Evolutionary conservation across 2,888 invertebrate species (phyloP).

Genomic region (Lithodes maja): DNA sequence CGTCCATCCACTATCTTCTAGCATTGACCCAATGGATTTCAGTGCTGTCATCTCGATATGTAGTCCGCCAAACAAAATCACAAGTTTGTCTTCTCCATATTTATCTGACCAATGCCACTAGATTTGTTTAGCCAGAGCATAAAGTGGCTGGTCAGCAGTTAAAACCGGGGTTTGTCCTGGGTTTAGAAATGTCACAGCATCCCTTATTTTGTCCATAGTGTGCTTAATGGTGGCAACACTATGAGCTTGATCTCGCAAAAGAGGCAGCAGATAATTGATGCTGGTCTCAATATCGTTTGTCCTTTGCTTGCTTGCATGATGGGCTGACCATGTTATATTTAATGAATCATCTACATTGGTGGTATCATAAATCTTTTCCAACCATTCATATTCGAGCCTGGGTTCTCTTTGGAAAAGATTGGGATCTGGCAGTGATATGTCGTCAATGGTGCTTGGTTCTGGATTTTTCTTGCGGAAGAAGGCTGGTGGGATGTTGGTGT

Average conservation of each 20-base stretch:
- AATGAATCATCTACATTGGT: neutral
- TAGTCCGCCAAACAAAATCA: too few relatives aligned
- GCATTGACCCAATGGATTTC: too few relatives aligned
- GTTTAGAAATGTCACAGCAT: too few relatives aligned
- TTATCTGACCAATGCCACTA: too few relatives aligned
- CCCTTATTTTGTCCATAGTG: neutral
- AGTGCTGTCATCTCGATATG: too few relatives aligned
- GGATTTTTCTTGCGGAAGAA: slow-evolving; percentile 19
- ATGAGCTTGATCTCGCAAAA: neutral
- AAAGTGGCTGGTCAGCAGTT: too few relatives aligned
- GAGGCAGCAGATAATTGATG: neutral
- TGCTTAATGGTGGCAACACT: neutral
- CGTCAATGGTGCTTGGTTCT: neutral
- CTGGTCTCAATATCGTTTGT: neutral
- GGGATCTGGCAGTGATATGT: neutral
- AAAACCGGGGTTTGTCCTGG: too few relatives aligned
- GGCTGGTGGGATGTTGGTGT: slow-evolving; percentile 21
- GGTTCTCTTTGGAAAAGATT: neutral
- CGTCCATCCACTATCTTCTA: too few relatives aligned
- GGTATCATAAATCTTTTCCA: neutral
- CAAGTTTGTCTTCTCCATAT: too few relatives aligned
- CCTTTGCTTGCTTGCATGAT: neutral
- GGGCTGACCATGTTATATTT: slow-evolving; percentile 14
- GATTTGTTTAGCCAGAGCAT: too few relatives aligned
- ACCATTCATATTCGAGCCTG: neutral